Conservation (phyloP, 2,888 invertebrate genomes). For the Meta bourneti region DNA sequence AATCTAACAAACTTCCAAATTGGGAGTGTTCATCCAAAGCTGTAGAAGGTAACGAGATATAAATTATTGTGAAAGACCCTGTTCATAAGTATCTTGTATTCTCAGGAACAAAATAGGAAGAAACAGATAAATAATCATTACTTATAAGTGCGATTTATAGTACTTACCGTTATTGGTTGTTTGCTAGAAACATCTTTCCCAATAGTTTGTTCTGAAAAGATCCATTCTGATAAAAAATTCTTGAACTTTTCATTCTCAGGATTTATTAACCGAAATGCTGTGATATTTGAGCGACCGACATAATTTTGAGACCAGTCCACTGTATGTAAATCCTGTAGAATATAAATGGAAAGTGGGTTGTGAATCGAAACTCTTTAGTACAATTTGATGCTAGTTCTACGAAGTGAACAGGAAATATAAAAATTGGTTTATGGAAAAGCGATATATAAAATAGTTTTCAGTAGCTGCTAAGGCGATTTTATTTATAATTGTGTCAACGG, state of each 20-base stretch:
- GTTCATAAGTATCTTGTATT: no score
- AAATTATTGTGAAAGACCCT: no score
- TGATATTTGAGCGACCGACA: constrained; percentile 89
- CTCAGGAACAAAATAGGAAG: no score
- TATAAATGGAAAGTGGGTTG: background rate
- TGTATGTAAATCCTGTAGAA: constrained; percentile 77
- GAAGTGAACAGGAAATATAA: background rate
- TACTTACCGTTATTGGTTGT: constrained; percentile 70
- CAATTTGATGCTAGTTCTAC: background rate
- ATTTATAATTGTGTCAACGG: no score
- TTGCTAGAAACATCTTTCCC: constrained; percentile 84
- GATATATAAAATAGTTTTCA: no score
- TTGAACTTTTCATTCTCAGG: constrained; percentile 60
- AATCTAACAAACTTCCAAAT: no score
- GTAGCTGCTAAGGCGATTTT: no score
- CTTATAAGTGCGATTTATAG: background rate
- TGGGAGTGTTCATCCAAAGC: no score
- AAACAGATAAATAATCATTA: no score
- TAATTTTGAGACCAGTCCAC: constrained; percentile 46
- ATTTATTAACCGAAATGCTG: constrained; percentile 93
- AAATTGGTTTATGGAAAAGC: background rate
- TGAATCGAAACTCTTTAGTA: background rate
- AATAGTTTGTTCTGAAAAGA: constrained; percentile 58
- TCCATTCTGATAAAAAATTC: constrained; percentile 69
- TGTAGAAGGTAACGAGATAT: no score